Percentiles rank a stretch among this genome's conserved stretches.
These are phyloP conservation scores for Periophthalmus modestus DNA, from an alignment of 2,113 vertebrate species.

Conservation along the genomic window DNA sequence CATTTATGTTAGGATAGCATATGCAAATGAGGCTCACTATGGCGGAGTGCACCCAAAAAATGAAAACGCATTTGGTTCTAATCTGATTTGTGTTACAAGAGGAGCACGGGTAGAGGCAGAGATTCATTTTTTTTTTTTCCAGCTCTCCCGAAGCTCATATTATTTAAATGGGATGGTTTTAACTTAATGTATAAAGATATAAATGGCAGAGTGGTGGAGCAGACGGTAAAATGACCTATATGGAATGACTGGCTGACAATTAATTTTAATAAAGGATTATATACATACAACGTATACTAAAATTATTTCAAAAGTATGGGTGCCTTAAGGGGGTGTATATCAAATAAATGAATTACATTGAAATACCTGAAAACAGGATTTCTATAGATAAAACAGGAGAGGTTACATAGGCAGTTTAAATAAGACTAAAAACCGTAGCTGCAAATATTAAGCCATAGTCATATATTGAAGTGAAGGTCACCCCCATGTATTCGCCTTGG, in stretches of 20 bases:
- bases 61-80: slow-evolving; percentile 28
- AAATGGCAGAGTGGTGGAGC: background rate
- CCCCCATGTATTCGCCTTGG: too few species aligned
- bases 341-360: background rate
- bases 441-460: too few species aligned
- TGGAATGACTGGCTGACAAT: background rate
- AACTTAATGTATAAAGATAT: slow-evolving; percentile 6
- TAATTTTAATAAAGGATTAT: background rate
- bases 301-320: background rate
- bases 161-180: background rate
- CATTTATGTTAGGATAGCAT: slow-evolving; percentile 73
- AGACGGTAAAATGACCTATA: background rate
- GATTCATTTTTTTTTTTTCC: slow-evolving; percentile 1
- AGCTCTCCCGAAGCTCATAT: background rate
- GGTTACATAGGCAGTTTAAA: too few species aligned
- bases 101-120: slow-evolving; percentile 7
- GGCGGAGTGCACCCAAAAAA: slow-evolving; percentile 32
- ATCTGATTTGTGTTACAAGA: slow-evolving; percentile 36
- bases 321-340: background rate
- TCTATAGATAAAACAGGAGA: too few species aligned
- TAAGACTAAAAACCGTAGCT: too few species aligned
- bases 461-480: too few species aligned
- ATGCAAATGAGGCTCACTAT: slow-evolving; percentile 71
- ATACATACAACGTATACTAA: background rate
- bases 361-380: too few species aligned